Percentiles rank a stretch among this genome's conserved stretches.
Evolutionary conservation across 2,797 vertebrate genomes (phyloP).

Genomic region (Poeciliopsis gracilis): DNA sequence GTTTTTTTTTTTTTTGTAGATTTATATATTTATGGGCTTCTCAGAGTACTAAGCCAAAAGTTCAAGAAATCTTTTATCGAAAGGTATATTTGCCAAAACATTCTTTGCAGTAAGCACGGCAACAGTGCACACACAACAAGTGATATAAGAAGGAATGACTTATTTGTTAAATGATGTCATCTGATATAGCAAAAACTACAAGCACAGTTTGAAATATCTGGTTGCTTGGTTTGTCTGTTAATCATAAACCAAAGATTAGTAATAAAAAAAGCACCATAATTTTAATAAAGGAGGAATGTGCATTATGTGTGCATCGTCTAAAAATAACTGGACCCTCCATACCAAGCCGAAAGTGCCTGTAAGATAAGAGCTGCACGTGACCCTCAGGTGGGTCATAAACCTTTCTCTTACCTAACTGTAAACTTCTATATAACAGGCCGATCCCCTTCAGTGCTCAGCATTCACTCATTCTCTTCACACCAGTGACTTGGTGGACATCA

Average conservation of each 20-base stretch:
- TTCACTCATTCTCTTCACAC: neutral
- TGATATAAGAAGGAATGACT: neutral
- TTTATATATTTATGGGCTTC: neutral
- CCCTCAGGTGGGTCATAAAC: conserved; percentile 1
- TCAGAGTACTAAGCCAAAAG: neutral
- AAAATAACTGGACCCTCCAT: neutral
- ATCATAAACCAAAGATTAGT: neutral
- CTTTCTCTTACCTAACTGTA: conserved; percentile 14
- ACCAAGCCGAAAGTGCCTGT: neutral
- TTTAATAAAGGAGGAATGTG: neutral
- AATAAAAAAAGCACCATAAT: neutral
- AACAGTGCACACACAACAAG: neutral
- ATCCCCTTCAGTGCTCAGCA: neutral
- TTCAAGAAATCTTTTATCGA: neutral
- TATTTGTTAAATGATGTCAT: neutral
- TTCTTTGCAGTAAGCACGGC: neutral
- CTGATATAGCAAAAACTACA: neutral
- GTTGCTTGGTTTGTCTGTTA: neutral
- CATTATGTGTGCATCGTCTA: neutral
- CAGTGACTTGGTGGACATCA: neutral
- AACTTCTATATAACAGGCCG: neutral
- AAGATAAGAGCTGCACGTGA: conserved; percentile 22
- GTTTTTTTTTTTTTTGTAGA: neutral
- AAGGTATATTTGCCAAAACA: neutral
- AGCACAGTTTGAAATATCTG: neutral